Base-by-base conservation (phyloP, 1,140 invertebrate species). In the Drosophila nasuta region DNA sequence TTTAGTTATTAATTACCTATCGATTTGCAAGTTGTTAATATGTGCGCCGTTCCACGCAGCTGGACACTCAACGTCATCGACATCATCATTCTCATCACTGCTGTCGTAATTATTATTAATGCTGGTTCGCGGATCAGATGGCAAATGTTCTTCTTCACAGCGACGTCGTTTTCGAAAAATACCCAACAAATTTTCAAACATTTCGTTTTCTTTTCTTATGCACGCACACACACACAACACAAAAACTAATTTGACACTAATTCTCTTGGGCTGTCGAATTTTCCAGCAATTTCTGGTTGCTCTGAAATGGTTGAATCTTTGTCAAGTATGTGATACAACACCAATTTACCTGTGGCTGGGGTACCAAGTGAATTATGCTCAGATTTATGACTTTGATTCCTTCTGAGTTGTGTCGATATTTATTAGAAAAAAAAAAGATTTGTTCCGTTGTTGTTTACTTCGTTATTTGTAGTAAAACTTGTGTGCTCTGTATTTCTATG, bases 131-230 rank as follows among this genome's bases (percentile, higher is more conserved):
- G 30, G 60, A 17, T 15, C 35, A 15, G 45, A 20, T 5, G 67
- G 48, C 35, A 35, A 30, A 4, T 25, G 20, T 25, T 64, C 59
- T 1, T 75, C 51, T 46, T 86, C 82, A 41, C 54, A 82, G 25
- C 86, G 85, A 2, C 86, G 86, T 25, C 91, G 82, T 73, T 92
- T 92, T 13, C 86, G 77, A 41, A 92, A 91, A 62, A 91, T 90
- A 17, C 90, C 77, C 10, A 90, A 62, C 45, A 92, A 76, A 57
- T 88, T 91, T 38, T 88, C 90, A 57, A 92, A 85, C 91, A 92
- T 57, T 57, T 30, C 20, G 20, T 25, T 25, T 25, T 25, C 3
- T 30, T 35, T 51, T 59, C 38, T 51, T 35, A 49, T 25, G 20
- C 20, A 25, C 20, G 20, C 41, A 25, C 28, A 17, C 46, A 59